A percentile compares a stretch with the other conserved stretches of the same genome.
Conservation (phyloP, 2,113 vertebrate genomes). For the Sorex fumeus region DNA sequence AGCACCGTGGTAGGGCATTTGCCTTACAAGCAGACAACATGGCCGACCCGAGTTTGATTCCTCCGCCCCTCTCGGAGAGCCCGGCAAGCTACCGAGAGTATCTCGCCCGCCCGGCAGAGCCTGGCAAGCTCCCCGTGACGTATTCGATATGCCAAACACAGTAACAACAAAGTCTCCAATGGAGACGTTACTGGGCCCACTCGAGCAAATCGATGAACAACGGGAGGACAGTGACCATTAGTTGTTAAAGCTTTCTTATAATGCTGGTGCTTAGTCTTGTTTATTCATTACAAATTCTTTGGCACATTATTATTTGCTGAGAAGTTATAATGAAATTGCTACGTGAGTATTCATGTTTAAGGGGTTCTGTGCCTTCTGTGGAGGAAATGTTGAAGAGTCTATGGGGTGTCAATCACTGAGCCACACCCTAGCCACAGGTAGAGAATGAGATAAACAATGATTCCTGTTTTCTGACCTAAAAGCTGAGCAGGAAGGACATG, state of each 20-base stretch:
- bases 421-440: not conserved
- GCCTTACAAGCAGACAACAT: no score
- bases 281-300: constrained; percentile 27
- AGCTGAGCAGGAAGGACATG: not conserved
- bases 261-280: not conserved
- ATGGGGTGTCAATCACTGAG: not conserved
- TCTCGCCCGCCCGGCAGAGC: no score
- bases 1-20: no score
- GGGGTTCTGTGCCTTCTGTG: not conserved
- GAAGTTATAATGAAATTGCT: constrained; percentile 10
- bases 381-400: not conserved
- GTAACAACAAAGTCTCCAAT: no score
- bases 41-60: no score
- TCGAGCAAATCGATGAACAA: no score
- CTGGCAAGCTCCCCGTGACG: no score
- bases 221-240: no score
- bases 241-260: not conserved
- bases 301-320: constrained; percentile 16
- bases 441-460: not conserved
- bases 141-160: no score
- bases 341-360: not conserved
- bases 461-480: not conserved
- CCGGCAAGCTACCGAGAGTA: no score
- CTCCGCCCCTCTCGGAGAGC: no score
- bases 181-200: no score